Conservation (phyloP, 2,888 invertebrate genomes). For the Lasioglossum marginatum region DNA sequence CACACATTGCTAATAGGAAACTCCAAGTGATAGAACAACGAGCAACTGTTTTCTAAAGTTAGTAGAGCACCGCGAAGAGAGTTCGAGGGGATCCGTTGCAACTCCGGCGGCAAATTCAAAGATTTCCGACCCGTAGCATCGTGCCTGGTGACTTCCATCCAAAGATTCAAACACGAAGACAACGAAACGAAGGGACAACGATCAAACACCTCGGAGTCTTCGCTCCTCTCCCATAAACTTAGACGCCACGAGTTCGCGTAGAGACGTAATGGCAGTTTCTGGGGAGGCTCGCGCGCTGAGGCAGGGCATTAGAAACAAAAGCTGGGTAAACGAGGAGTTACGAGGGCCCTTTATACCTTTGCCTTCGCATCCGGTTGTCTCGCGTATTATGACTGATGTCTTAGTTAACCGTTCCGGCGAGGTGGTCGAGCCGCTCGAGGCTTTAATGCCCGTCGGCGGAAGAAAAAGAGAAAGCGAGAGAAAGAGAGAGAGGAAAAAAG, state of each 20-base stretch:
- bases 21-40: not conserved
- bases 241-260: conserved; percentile 77
- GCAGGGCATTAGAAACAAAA: conserved; percentile 75
- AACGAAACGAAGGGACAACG: not conserved
- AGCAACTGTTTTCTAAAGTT: not conserved
- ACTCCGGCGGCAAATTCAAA: not conserved
- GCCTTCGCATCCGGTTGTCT: conserved; percentile 80
- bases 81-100: not conserved
- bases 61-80: not conserved
- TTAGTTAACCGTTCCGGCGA: conserved; percentile 70
- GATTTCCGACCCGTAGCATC: not conserved
- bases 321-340: conserved; percentile 79
- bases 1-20: not conserved
- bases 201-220: conserved; percentile 30
- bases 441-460: conserved; percentile 60
- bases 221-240: conserved; percentile 73
- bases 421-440: conserved; percentile 52
- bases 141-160: not conserved
- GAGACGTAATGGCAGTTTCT: conserved; percentile 71
- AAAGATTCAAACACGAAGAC: not conserved
- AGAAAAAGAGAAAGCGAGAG: conserved; percentile 40
- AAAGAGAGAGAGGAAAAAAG: not conserved
- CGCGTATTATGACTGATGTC: conserved; percentile 83
- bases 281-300: conserved; percentile 67
- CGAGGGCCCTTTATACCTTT: conserved; percentile 78